Evolutionary conservation across 2,113 vertebrate genomes (phyloP).

Genomic region (Epinephelus cyanopodus): DNA sequence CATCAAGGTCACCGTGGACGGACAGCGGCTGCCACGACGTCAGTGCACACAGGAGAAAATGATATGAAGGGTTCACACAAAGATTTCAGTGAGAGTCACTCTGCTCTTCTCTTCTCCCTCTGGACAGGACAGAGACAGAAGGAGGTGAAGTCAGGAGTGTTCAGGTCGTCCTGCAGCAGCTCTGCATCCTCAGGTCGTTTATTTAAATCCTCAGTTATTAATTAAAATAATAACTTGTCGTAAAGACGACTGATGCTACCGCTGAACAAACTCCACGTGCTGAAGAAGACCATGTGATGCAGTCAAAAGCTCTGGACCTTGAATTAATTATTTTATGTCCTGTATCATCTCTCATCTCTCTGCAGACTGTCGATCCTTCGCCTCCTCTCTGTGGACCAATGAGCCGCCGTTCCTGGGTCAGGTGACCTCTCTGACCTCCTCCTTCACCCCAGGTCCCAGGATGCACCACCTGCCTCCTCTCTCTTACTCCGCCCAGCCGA

Average conservation of each 20-base stretch:
- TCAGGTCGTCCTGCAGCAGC: conserved; percentile 48
- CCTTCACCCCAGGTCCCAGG: conserved; percentile 67
- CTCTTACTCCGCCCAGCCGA: conserved; percentile 59
- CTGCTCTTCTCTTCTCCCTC: not conserved
- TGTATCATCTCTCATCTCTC: no score
- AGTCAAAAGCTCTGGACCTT: not conserved
- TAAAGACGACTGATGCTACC: not conserved
- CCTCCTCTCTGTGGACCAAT: conserved; percentile 68
- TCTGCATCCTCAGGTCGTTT: conserved; percentile 41
- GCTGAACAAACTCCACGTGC: not conserved
- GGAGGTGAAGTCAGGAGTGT: conserved; percentile 57
- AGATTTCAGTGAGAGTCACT: not conserved
- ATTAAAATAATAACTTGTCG: not conserved
- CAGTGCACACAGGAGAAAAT: conserved; percentile 10
- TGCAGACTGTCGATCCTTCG: conserved; percentile 66
- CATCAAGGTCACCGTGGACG: conserved; percentile 80
- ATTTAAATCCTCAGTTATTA: not conserved
- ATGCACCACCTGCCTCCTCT: conserved; percentile 66
- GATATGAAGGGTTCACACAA: not conserved
- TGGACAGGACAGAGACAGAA: conserved; percentile 75
- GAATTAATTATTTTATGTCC: no score
- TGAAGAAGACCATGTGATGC: not conserved
- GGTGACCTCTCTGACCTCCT: conserved; percentile 61
- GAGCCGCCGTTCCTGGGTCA: conserved; percentile 69
- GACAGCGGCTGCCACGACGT: conserved; percentile 78